These are phyloP conservation scores for Polyommatus iphigenia DNA, from an alignment of 2,888 invertebrate genomes.

Conservation along the genomic window DNA sequence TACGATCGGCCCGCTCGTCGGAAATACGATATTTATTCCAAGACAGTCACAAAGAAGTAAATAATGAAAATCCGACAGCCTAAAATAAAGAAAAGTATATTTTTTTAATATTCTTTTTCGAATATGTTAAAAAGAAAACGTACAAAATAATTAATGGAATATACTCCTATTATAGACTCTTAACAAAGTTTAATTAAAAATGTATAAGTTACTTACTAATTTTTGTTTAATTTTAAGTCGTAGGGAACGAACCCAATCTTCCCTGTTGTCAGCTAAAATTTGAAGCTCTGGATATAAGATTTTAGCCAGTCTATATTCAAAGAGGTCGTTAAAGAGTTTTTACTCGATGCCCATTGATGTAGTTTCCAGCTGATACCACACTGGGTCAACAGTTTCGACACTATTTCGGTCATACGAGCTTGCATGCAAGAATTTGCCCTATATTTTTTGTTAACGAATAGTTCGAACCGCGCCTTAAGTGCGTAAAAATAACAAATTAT, in stretches of 20 bases:
- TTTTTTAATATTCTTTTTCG: too few species aligned
- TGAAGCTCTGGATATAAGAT: not conserved
- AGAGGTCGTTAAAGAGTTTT: not conserved
- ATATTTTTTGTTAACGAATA: conserved; percentile 7
- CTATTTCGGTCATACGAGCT: conserved; percentile 1
- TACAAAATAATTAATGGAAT: too few species aligned
- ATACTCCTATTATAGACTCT: too few species aligned
- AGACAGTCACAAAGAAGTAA: conserved; percentile 48
- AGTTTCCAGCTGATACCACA: not conserved
- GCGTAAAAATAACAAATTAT: not conserved
- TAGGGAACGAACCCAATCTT: not conserved
- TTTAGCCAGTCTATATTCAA: not conserved
- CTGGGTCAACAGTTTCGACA: not conserved
- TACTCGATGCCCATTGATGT: not conserved
- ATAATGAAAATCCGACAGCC: not conserved
- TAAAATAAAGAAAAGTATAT: not conserved
- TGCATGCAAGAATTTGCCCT: conserved; percentile 19
- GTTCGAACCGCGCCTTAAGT: not conserved
- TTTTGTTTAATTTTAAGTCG: too few species aligned
- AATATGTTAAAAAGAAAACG: too few species aligned
- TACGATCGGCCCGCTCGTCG: conserved; percentile 62
- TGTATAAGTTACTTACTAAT: too few species aligned
- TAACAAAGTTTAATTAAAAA: too few species aligned
- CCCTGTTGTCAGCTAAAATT: not conserved
- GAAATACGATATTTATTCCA: conserved; percentile 65